Evolutionary conservation across 2,113 vertebrate genomes (phyloP).

Genomic region (Pundamilia nyererei): DNA sequence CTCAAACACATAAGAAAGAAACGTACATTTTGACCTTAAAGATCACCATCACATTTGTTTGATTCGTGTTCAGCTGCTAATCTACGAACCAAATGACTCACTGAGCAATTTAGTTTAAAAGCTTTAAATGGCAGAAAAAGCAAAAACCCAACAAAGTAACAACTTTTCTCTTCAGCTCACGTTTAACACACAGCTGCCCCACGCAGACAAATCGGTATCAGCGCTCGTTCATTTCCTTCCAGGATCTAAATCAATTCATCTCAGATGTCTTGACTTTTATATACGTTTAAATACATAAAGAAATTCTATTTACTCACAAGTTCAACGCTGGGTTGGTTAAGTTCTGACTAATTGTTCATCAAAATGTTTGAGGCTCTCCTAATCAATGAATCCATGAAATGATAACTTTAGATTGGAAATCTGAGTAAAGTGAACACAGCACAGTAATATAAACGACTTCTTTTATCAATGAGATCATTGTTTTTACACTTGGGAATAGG

Average conservation of each 20-base stretch:
- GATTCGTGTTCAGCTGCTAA: not conserved
- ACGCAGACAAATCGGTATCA: not conserved
- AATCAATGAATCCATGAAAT: fast-evolving
- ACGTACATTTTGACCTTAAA: not conserved
- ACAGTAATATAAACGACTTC: not conserved
- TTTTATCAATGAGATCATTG: not conserved
- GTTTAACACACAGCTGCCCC: fast-evolving
- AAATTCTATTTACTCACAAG: not conserved
- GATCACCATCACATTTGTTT: not conserved
- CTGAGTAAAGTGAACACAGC: not conserved
- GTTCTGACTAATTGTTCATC: not conserved
- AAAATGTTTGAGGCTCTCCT: not conserved
- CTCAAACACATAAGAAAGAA: not conserved
- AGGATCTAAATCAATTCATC: not conserved
- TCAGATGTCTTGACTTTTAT: not conserved
- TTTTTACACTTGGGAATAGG: not conserved
- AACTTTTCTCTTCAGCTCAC: not conserved
- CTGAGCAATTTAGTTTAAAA: not conserved
- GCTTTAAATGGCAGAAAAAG: not conserved
- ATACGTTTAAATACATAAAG: fast-evolving
- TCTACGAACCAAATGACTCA: fast-evolving
- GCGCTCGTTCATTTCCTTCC: not conserved
- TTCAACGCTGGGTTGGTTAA: not conserved
- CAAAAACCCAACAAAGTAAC: not conserved
- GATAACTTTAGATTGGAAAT: not conserved